Evolutionary conservation across 2,113 vertebrate genomes (phyloP).

Genomic region (Chaetops frenatus): DNA sequence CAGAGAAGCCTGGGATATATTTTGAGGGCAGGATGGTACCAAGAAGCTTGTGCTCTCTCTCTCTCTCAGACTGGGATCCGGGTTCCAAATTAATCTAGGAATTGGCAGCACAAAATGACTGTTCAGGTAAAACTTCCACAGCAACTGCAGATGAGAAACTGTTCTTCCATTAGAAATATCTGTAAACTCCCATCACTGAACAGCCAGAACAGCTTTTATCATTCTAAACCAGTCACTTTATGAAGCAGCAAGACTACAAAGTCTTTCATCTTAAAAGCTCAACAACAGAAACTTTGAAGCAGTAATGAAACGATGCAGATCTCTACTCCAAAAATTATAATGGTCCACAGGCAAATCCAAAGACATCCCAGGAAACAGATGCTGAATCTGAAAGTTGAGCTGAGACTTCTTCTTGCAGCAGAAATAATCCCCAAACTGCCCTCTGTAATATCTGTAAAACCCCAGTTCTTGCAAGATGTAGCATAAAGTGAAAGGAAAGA

Average conservation of each 20-base stretch:
- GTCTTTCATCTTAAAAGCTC: constrained; percentile 55
- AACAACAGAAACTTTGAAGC: constrained; percentile 51
- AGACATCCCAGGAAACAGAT: not conserved
- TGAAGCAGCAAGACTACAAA: not conserved
- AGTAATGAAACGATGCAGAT: not conserved
- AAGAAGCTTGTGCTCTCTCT: not conserved
- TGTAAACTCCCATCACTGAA: not conserved
- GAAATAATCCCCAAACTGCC: not conserved
- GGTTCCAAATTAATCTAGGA: not conserved
- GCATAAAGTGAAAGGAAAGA: not conserved
- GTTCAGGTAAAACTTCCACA: not conserved
- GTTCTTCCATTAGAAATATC: not conserved
- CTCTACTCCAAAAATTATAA: constrained; percentile 10
- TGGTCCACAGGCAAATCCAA: not conserved
- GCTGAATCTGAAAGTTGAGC: not conserved
- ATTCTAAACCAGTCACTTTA: constrained; percentile 37
- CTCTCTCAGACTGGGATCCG: not conserved
- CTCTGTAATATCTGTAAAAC: not conserved
- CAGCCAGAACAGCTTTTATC: constrained; percentile 45
- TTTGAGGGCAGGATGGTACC: not conserved
- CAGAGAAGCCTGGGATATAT: not conserved
- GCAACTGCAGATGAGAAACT: not conserved
- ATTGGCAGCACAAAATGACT: not conserved
- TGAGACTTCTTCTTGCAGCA: not conserved
- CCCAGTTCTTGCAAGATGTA: not conserved